Conservation (phyloP, 2,888 invertebrate species). For the Petrolisthes cinctipes region DNA sequence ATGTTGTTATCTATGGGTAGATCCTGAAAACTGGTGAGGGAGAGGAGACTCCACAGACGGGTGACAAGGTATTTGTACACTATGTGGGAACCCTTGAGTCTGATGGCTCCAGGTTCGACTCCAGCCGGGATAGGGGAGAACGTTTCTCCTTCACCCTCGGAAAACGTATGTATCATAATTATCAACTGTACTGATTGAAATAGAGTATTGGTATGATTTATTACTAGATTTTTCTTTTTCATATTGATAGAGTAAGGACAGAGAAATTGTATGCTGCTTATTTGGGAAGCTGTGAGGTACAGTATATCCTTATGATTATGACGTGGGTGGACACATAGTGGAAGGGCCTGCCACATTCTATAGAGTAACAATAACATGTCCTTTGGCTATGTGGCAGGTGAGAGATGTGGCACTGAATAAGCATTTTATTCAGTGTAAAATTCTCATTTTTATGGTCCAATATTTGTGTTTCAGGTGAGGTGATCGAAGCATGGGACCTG, state of each 20-base stretch:
- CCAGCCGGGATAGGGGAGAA: slow-evolving; percentile 84
- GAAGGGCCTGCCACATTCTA: too few relatives aligned
- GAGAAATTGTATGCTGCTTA: too few relatives aligned
- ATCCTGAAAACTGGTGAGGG: slow-evolving; percentile 70
- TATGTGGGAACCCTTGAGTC: slow-evolving; percentile 90
- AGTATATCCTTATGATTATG: too few relatives aligned
- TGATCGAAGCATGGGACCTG: slow-evolving; percentile 95
- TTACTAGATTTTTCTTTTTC: too few relatives aligned
- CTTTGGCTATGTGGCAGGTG: background rate
- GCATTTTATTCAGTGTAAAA: too few relatives aligned
- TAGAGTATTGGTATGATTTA: too few relatives aligned
- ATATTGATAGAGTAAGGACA: too few relatives aligned
- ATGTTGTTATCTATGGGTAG: slow-evolving; percentile 3
- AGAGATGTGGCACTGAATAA: background rate
- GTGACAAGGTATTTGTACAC: slow-evolving; percentile 83
- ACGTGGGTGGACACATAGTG: too few relatives aligned
- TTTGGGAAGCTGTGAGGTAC: too few relatives aligned
- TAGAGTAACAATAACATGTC: background rate
- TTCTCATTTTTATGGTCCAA: background rate
- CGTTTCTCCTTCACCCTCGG: slow-evolving; percentile 90
- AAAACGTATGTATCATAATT: slow-evolving; percentile 75
- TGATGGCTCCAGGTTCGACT: slow-evolving; percentile 90
- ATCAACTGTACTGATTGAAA: too few relatives aligned
- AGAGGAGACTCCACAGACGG: slow-evolving; percentile 78
- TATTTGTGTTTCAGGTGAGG: slow-evolving; percentile 74